Conservation (phyloP, 2,113 vertebrate species). For the Heterochromis multidens region DNA sequence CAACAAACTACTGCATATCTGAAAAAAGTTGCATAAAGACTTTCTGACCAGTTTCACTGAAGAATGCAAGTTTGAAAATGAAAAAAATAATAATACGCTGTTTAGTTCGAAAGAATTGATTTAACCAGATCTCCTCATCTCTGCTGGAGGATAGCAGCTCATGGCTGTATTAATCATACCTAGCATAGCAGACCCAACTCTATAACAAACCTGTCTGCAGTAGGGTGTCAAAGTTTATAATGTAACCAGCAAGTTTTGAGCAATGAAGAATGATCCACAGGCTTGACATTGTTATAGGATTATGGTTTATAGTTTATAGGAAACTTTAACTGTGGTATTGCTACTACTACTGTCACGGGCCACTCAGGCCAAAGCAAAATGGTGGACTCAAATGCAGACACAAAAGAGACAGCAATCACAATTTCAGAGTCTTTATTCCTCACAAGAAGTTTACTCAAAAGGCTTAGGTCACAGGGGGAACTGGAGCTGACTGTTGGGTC, state of each 20-base stretch:
- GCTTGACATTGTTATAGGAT: not conserved
- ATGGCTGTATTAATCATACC: not conserved
- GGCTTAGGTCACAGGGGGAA: too few relatives aligned
- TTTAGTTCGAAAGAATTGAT: not conserved
- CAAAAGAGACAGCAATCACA: accelerated
- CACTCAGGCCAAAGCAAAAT: not conserved
- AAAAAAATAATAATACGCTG: too few relatives aligned
- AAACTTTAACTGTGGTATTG: not conserved
- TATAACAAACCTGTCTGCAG: not conserved
- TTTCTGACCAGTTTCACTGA: not conserved
- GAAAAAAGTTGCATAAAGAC: not conserved
- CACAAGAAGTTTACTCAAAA: not conserved
- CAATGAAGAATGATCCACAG: not conserved
- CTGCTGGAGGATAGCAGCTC: not conserved
- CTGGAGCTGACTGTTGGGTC: not conserved
- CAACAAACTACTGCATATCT: not conserved
- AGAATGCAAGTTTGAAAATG: not conserved
- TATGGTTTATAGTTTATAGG: not conserved
- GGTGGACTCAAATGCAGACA: not conserved
- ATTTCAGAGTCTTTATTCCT: not conserved
- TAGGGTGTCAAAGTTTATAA: not conserved
- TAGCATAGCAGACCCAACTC: not conserved
- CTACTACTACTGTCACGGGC: not conserved
- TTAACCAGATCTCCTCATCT: not conserved
- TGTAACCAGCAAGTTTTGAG: not conserved